Percentiles rank a stretch among this genome's conserved stretches.
Evolutionary conservation across 1,140 invertebrate species (phyloP).

Genomic region (Neelides sp.): DNA sequence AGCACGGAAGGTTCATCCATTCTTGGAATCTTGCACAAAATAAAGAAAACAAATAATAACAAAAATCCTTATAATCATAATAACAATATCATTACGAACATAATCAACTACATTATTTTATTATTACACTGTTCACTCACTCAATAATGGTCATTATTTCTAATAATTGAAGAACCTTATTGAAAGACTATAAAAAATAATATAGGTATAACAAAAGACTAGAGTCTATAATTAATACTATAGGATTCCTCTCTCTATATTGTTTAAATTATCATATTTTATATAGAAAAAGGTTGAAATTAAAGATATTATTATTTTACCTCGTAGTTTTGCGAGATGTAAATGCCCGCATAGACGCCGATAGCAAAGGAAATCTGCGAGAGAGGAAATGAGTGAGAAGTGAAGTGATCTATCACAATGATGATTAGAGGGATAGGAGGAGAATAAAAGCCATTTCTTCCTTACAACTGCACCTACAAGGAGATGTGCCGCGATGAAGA

Average conservation of each 20-base stretch:
- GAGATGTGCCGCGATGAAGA: constrained; percentile 35
- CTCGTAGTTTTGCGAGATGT: constrained; percentile 67
- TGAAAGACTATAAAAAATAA: too few relatives aligned
- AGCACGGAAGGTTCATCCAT: constrained; percentile 63
- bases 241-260: too few relatives aligned
- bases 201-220: too few relatives aligned
- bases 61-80: neutral
- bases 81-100: constrained; percentile 1
- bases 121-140: too few relatives aligned
- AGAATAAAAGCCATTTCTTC: constrained; percentile 13
- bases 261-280: neutral
- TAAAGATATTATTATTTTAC: constrained; percentile 38
- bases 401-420: constrained; percentile 2
- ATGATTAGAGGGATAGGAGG: neutral
- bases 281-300: constrained; percentile 10
- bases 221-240: too few relatives aligned
- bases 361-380: constrained; percentile 59
- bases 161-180: too few relatives aligned
- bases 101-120: neutral
- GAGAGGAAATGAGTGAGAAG: constrained; percentile 15
- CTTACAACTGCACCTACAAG: constrained; percentile 37
- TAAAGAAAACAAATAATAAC: neutral
- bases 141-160: too few relatives aligned
- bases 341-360: constrained; percentile 65
- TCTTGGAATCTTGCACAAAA: constrained; percentile 54